Evolutionary conservation across 2,797 vertebrate genomes (phyloP).

Genomic region (Gobionotothen gibberifrons): DNA sequence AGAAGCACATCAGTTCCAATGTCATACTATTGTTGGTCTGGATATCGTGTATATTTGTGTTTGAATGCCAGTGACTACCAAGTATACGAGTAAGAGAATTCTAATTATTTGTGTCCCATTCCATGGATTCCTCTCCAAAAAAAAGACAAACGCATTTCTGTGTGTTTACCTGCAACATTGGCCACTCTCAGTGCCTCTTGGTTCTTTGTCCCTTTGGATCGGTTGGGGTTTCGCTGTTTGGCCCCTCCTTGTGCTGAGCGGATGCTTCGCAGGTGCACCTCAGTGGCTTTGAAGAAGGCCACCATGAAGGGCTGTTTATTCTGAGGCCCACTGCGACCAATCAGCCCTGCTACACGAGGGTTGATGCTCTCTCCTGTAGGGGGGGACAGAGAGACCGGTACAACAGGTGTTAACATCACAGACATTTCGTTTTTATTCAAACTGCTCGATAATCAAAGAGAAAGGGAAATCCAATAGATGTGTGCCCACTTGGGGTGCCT

Average conservation of each 20-base stretch:
- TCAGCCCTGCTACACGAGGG: constrained; percentile 92
- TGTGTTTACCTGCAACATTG: constrained; percentile 90
- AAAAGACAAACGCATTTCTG: constrained; percentile 6
- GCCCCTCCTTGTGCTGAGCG: constrained; percentile 85
- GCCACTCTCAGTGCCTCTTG: constrained; percentile 93
- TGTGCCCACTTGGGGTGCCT: constrained; percentile 17
- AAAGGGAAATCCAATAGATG: constrained; percentile 30
- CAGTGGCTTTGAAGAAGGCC: constrained; percentile 98
- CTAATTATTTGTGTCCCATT: constrained; percentile 47
- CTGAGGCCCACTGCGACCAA: constrained; percentile 94
- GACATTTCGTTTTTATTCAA: constrained; percentile 9
- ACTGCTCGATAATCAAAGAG: neutral
- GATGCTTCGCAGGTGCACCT: constrained; percentile 94
- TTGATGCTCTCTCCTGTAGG: constrained; percentile 93
- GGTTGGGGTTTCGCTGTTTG: constrained; percentile 93
- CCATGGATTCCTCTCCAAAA: constrained; percentile 32
- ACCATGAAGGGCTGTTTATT: constrained; percentile 99
- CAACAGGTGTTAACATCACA: constrained; percentile 43
- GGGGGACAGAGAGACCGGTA: constrained; percentile 65
- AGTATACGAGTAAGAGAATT: constrained; percentile 14
- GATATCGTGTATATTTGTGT: constrained; percentile 4
- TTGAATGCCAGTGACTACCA: constrained; percentile 4
- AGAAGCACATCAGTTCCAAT: constrained; percentile 22
- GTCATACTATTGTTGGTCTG: constrained; percentile 6
- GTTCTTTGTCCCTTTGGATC: constrained; percentile 91